Base-by-base conservation (phyloP, 2,888 invertebrate species). In the Nemoura dubitans region DNA sequence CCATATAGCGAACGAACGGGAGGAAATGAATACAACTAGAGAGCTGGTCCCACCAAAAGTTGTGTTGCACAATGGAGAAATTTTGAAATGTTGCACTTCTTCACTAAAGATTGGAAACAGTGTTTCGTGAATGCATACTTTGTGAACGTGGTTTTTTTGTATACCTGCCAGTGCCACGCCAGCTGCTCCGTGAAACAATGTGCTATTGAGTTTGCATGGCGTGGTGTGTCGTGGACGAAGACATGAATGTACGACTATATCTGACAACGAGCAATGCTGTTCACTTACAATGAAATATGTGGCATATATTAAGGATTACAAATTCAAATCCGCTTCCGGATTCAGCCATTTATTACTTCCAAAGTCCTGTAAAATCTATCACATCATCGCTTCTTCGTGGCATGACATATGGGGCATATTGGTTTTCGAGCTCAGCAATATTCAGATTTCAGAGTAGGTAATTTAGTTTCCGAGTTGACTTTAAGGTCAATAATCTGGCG, bases 1-100 rank as follows among this genome's bases (percentile, higher is more conserved):
- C 80, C 27, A 28, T 14, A n/a, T 78, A 10, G 78, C 21, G 1
- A 27, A 81, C n/a, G 29, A n/a, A n/a, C n/a, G n/a, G n/a, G n/a
- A 29, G 81, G 81, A 81, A 81, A 81, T 81, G 81, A 81, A 81
- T 27, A 59, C 21, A 7, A 59, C 59, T 59, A 21, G 2, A 59
- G 2, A 59, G 59, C 59, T 21, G 14, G 16, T 59, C 10, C 59
- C 59, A 59, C 59, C 59, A 21, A 59, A 59, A 81, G 81, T 14
- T 80, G 27, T n/a, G 27, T 16, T 80, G 29, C 1, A 81, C 81
- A 81, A 80, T 43, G 83, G 83, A 14, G 28, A 30, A 77, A 28
- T 6, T 21, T 7, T 59, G 59, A 59, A 59, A 59, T 59, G 59
- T 59, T 59, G 21, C 21, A 59, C 59, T 59, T 59, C 59, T 59